These are phyloP conservation scores for Drosophila elegans DNA, from an alignment of 1,140 invertebrate species.

Conservation along the genomic window DNA sequence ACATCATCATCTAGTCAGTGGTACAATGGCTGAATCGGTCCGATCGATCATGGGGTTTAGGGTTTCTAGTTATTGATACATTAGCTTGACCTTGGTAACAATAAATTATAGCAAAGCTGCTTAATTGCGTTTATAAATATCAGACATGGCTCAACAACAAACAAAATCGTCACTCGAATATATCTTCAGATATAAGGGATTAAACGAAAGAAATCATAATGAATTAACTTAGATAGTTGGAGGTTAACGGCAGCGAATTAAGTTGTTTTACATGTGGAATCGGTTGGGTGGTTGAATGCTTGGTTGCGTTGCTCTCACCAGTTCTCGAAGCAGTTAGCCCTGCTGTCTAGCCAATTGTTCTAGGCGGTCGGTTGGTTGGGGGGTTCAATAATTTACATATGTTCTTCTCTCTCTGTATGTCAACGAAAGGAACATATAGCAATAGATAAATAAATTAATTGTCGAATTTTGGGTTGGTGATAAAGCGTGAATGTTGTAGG, in stretches of 20 bases:
- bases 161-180: slow-evolving; percentile 58
- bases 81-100: slow-evolving; percentile 64
- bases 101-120: slow-evolving; percentile 79
- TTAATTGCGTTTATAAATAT: slow-evolving; percentile 76
- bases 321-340: slow-evolving; percentile 53
- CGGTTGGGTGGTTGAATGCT: slow-evolving; percentile 42
- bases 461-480: slow-evolving; percentile 32
- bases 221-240: slow-evolving; percentile 46
- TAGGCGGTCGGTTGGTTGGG: slow-evolving; percentile 57
- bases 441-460: slow-evolving; percentile 68
- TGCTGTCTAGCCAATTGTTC: slow-evolving; percentile 70
- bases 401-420: slow-evolving; percentile 67
- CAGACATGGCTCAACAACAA: slow-evolving; percentile 77
- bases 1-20: slow-evolving; percentile 60
- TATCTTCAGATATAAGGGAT: slow-evolving; percentile 44
- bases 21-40: slow-evolving; percentile 51
- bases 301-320: slow-evolving; percentile 54
- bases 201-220: slow-evolving; percentile 40
- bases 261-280: slow-evolving; percentile 47
- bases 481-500: slow-evolving; percentile 23
- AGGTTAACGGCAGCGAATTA: slow-evolving; percentile 60
- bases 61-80: slow-evolving; percentile 41
- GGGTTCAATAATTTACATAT: slow-evolving; percentile 62
- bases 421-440: slow-evolving; percentile 73
- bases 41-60: slow-evolving; percentile 28